These are phyloP conservation scores for Papilio machaon DNA, from an alignment of 1,140 invertebrate species.

Conservation along the genomic window DNA sequence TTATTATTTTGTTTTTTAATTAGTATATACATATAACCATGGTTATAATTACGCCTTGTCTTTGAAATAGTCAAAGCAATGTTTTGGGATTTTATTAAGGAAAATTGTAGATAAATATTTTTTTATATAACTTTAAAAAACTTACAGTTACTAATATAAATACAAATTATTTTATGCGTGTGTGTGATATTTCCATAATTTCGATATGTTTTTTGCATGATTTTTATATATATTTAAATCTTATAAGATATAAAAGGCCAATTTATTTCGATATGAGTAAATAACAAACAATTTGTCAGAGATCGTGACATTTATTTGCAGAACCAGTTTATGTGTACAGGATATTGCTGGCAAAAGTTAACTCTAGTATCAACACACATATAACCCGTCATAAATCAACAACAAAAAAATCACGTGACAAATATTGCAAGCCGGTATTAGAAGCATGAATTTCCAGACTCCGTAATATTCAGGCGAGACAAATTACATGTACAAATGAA, in stretches of 20 bases:
- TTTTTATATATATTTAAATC: background rate
- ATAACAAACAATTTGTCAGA: background rate
- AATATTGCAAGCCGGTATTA: constrained; percentile 15
- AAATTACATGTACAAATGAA: background rate
- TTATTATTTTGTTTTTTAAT: background rate
- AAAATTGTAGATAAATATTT: no score
- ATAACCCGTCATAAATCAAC: background rate
- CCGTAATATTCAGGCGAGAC: background rate
- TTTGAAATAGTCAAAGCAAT: background rate
- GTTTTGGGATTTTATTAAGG: background rate
- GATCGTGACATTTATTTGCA: background rate
- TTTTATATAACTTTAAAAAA: background rate
- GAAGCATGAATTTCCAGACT: background rate
- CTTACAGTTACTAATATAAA: no score
- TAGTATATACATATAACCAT: background rate
- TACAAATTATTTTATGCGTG: no score
- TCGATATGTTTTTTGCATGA: background rate
- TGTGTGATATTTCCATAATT: no score
- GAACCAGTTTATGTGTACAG: background rate
- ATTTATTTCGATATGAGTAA: constrained; percentile 6
- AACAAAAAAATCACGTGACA: background rate
- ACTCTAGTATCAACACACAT: background rate
- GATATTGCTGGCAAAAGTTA: background rate
- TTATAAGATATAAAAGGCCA: constrained; percentile 2
- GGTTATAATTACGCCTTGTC: background rate